A percentile compares a stretch with the other conserved stretches of the same genome.
phyloP scores from a whole-genome alignment of 1,140 invertebrate genomes.

The Trachelipus rathkii region DNA sequence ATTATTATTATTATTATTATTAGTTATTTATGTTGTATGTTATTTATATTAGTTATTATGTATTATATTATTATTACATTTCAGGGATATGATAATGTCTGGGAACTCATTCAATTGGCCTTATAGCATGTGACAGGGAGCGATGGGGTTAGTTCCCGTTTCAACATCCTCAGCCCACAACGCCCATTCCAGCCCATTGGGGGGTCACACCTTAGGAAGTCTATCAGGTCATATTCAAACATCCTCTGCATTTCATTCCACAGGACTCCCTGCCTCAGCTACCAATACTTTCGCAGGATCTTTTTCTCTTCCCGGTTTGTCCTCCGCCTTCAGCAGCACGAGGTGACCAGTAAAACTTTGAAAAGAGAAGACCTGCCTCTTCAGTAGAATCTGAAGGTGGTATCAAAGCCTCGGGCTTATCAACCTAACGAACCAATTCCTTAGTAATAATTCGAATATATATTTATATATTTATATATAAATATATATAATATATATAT shows the following conservation, averaged over 20 bases:
- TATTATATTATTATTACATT: neutral
- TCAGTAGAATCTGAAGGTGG: conserved; percentile 52
- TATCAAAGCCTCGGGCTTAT: too few species aligned
- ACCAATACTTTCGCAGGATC: conserved; percentile 10
- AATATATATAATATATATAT: conserved; percentile 19
- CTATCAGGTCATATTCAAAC: conserved; percentile 27
- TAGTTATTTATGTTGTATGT: too few species aligned
- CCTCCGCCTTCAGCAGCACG: neutral
- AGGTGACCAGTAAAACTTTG: conserved; percentile 63
- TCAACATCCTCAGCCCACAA: conserved; percentile 37
- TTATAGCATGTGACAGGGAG: conserved; percentile 45
- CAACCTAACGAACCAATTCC: too few species aligned
- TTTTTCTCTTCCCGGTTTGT: conserved; percentile 14
- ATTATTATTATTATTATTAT: too few species aligned
- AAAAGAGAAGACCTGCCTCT: neutral
- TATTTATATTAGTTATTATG: too few species aligned
- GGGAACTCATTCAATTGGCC: conserved; percentile 46
- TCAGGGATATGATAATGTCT: conserved; percentile 47
- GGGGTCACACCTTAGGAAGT: conserved; percentile 26
- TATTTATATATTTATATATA: conserved; percentile 13
- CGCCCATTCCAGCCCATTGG: conserved; percentile 16
- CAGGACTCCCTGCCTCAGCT: conserved; percentile 28
- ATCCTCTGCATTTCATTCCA: conserved; percentile 29
- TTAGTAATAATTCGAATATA: too few species aligned
- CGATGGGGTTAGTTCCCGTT: conserved; percentile 40